These are phyloP conservation scores for Papilio dardanus DNA, from an alignment of 1,140 invertebrate species.

Conservation along the genomic window DNA sequence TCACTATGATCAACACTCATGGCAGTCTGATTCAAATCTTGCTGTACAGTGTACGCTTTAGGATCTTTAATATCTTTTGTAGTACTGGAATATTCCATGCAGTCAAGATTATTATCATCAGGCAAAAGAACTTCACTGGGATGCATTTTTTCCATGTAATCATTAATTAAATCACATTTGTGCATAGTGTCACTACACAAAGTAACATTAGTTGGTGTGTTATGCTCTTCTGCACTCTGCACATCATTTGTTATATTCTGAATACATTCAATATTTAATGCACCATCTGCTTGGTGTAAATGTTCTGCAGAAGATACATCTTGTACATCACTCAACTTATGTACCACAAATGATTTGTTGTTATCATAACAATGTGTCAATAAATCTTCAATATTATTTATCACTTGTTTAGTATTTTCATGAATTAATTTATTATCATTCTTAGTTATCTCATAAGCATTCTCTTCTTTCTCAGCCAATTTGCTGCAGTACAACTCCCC, in stretches of 20 bases:
- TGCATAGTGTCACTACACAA: background rate
- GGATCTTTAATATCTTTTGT: slow-evolving; percentile 3
- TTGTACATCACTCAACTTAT: background rate
- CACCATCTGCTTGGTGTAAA: background rate
- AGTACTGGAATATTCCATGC: background rate
- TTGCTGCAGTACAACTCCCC: slow-evolving; percentile 44
- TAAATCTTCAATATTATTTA: background rate
- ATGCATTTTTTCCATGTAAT: slow-evolving; percentile 27
- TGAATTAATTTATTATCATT: background rate
- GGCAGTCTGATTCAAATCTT: slow-evolving; percentile 1
- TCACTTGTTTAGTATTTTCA: slow-evolving; percentile 12
- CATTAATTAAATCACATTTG: background rate
- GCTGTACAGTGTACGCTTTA: background rate
- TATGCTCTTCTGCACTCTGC: background rate
- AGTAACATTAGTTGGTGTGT: background rate
- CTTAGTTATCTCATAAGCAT: background rate
- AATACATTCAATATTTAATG: background rate
- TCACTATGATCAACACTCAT: slow-evolving; percentile 16
- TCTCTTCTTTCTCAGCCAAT: slow-evolving; percentile 30
- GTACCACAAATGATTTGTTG: background rate
- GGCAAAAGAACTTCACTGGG: slow-evolving; percentile 61
- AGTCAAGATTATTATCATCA: slow-evolving; percentile 57
- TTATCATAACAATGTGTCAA: background rate
- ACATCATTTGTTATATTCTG: background rate
- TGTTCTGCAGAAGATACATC: background rate